A percentile compares a stretch with the other conserved stretches of the same genome.
Conservation (phyloP, 2,888 invertebrate species). For the Panopea generosa region DNA sequence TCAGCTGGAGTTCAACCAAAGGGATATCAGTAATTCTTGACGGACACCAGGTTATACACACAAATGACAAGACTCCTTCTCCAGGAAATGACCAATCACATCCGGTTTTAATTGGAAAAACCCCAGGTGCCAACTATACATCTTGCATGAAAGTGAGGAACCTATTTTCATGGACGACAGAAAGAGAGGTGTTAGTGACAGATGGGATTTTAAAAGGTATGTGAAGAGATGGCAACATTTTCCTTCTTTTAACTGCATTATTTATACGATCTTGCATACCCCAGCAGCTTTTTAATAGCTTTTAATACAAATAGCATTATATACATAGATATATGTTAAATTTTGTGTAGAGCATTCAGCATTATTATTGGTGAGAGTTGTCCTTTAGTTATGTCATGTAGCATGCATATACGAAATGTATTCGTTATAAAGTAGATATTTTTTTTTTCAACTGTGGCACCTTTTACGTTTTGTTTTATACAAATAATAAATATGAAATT, state of each 20-base stretch:
- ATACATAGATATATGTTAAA: no score
- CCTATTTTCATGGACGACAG: slow-evolving; percentile 67
- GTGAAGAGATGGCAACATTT: background rate
- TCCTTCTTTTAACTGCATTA: background rate
- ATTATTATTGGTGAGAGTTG: no score
- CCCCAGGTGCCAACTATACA: slow-evolving; percentile 53
- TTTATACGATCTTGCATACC: no score
- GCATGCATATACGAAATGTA: no score
- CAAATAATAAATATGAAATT: no score
- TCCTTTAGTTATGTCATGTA: no score
- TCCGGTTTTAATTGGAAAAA: slow-evolving; percentile 64
- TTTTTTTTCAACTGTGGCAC: no score
- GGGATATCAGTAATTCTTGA: slow-evolving; percentile 61
- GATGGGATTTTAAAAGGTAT: slow-evolving; percentile 56
- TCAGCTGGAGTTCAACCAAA: slow-evolving; percentile 58
- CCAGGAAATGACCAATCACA: slow-evolving; percentile 45
- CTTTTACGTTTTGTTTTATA: no score
- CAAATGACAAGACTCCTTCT: slow-evolving; percentile 32
- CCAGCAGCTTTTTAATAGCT: no score
- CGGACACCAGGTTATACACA: slow-evolving; percentile 52
- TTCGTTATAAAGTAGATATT: no score
- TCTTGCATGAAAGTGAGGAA: slow-evolving; percentile 63
- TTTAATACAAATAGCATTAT: no score
- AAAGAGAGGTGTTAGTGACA: slow-evolving; percentile 59
- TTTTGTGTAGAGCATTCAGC: no score